Evolutionary conservation across 2,797 vertebrate genomes (phyloP), one percentile per base, ranked within the genome.

Genomic region (Pseudomugil gertrudae): DNA sequence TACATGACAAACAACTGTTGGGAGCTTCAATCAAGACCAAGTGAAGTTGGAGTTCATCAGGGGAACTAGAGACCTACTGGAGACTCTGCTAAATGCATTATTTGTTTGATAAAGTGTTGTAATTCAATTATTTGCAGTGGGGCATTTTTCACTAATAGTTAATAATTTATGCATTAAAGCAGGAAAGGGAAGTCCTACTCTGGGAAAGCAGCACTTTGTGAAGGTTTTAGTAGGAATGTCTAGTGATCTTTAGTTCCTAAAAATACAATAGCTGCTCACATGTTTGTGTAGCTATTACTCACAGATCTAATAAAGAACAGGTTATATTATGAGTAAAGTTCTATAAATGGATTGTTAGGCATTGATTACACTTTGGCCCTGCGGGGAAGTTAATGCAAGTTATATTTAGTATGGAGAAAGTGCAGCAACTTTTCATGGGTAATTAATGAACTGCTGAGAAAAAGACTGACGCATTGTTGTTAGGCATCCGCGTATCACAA

Each of bases 351-450:
- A 27, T 8, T n/a, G 19, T 30, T 1, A 1, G 21, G 27, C 13
- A 23, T 57, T 43, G 35, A 10, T 33, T n/a, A 24, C 26, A 19
- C 11, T 38, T 38, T 38, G 14, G 38, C 17, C 17, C 7, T 43
- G 15, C 40, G 9, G 19, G 17, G n/a, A 43, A 43, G 50, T 15
- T 13, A 19, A 13, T 17, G 40, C 1, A 8, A 33, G n/a, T 51
- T 32, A 52, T 40, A 21, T 63, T 21, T 21, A 65, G 21, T 52
- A 45, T n/a, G 2, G 71, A 45, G 62, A 79, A 79, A 73, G 66
- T 70, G n/a, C 69, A 57, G 66, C 48, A 69, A 45, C 45, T 63
- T 80, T 86, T 87, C 74, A 81, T 90, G 74, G 66, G 47, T 84
- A 88, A 81, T 86, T 81, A 70, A 89, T 84, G 77, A 83, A 58